phyloP scores from a whole-genome alignment of 2,113 vertebrate species.

The Apteryx owenii region DNA sequence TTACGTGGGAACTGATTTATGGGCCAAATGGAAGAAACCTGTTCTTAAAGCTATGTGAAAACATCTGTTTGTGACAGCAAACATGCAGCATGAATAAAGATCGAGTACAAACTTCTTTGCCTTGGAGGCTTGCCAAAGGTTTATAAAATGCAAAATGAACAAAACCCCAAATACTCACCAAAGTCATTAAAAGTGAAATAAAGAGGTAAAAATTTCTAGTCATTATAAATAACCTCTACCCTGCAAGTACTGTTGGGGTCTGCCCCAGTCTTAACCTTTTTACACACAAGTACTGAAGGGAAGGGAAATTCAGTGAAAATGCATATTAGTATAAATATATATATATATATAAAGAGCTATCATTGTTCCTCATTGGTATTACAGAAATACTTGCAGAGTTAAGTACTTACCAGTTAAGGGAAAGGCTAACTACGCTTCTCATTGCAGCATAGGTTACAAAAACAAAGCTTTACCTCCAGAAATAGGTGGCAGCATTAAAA shows the following conservation, averaged over 20 bases:
- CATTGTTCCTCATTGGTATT: neutral
- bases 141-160: neutral
- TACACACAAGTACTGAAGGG: neutral
- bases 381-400: neutral
- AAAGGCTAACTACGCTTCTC: fast-evolving
- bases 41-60: neutral
- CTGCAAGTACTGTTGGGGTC: neutral
- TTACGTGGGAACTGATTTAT: neutral
- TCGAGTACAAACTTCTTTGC: neutral
- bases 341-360: neutral
- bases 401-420: no score
- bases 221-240: neutral
- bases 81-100: neutral
- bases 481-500: fast-evolving
- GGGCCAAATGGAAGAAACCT: neutral
- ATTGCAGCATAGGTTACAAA: fast-evolving
- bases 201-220: neutral
- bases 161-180: neutral
- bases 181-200: neutral
- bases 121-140: neutral
- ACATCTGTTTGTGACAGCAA: neutral
- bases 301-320: neutral
- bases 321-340: fast-evolving
- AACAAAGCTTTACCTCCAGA: neutral
- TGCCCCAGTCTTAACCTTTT: neutral